Evolutionary conservation across 2,797 vertebrate species (phyloP), one percentile per base, ranked within the genome.

Genomic region (Bradypodion ventrale): DNA sequence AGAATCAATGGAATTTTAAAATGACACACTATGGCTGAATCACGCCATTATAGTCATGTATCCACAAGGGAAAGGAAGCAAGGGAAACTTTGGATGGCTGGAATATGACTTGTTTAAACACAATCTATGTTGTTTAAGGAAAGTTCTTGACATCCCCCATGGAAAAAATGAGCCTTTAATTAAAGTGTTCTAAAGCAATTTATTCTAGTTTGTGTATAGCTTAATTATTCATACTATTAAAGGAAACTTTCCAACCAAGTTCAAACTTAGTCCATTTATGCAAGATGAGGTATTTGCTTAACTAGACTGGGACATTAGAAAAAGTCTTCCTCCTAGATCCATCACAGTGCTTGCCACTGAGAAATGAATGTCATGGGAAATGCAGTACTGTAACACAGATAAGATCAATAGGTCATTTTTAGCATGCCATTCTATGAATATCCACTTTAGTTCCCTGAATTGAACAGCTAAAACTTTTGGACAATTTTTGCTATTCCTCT

Each of bases 101-200:
- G 59, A 65, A 32, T 8, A 37, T 32, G 44, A 75, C 25, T 75
- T 82, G 60, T 84, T 78, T 63, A 84, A 78, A 79, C 73, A 79
- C 56, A 44, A 65, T 60, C 44, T 65, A 62, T 32, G 40, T 73
- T 16, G 7, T 63, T 63, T 74, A 73, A 78, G 52, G 77, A 84
- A 72, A n/a, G 23, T 63, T 46, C 63, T 63, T 82, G 44, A 52
- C 15, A n/a, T 60, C 46, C 40, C 21, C 23, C 52, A 63, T 65
- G 59, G 68, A 49, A 63, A n/a, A 84, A 60, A 44, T 35, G 49
- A 60, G 42, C 63, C 49, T 60, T 49, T 70, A 72, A 70, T 62
- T 49, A 49, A 62, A 37, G 29, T 7, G 27, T 46, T 46, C 35
- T 63, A 5, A 59, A 72, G 42, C 15, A 5, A 62, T 73, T 73